Percentiles rank a stretch among this genome's conserved stretches.
Conservation (phyloP, 1,140 invertebrate species). For the Tetragonula clypearis region DNA sequence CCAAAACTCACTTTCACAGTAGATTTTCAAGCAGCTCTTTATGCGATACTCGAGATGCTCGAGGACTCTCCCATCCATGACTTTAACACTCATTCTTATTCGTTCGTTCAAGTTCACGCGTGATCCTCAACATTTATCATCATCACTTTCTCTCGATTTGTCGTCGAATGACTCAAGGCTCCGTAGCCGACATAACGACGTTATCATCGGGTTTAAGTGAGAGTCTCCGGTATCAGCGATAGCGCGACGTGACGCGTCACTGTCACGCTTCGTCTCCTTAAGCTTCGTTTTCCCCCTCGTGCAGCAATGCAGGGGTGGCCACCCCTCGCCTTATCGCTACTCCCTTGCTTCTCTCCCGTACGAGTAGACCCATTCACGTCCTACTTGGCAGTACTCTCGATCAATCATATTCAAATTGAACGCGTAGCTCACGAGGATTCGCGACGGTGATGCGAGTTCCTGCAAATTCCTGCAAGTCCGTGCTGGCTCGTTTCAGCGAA, state of each 20-base stretch:
- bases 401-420: constrained; percentile 77
- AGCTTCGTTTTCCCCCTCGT: constrained; percentile 36
- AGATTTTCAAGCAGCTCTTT: background rate
- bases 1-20: background rate
- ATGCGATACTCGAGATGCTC: background rate
- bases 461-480: background rate
- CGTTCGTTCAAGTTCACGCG: constrained; percentile 25
- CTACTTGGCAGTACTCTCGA: constrained; percentile 68
- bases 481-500: background rate
- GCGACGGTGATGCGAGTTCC: background rate
- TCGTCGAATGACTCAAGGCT: background rate
- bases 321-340: constrained; percentile 44
- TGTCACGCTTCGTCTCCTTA: constrained; percentile 63
- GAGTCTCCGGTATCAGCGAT: constrained; percentile 34
- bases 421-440: constrained; percentile 39
- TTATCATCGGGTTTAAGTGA: constrained; percentile 54
- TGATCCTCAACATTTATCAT: constrained; percentile 20
- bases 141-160: constrained; percentile 22
- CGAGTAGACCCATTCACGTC: constrained; percentile 66
- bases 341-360: constrained; percentile 40
- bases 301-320: background rate
- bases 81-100: background rate
- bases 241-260: constrained; percentile 42
- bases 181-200: constrained; percentile 14
- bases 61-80: background rate